Evolutionary conservation across 2,113 vertebrate species (phyloP).

Genomic region (Agelaius phoeniceus): DNA sequence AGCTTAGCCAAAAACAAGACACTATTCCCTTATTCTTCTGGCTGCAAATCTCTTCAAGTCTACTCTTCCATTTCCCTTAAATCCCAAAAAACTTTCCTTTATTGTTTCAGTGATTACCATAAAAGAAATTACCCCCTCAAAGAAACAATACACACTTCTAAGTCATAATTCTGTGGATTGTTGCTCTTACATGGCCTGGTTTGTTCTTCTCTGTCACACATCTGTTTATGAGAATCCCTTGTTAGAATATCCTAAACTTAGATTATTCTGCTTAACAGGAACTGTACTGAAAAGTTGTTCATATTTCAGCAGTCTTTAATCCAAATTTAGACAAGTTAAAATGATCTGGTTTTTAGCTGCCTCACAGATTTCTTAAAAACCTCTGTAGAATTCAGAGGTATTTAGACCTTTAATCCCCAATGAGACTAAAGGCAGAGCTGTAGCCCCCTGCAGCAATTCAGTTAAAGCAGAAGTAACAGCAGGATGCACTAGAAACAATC

Average conservation of each 20-base stretch:
- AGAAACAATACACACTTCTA: not conserved
- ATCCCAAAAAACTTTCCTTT: not conserved
- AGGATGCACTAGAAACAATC: not conserved
- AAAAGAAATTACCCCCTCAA: not conserved
- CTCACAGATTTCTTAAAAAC: not conserved
- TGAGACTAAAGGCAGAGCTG: not conserved
- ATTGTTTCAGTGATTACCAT: not conserved
- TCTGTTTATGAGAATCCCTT: not conserved
- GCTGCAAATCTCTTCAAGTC: not conserved
- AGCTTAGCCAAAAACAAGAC: not conserved
- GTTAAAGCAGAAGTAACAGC: not conserved
- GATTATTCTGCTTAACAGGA: not conserved
- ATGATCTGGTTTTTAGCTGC: not conserved
- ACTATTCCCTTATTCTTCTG: not conserved
- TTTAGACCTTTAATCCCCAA: not conserved
- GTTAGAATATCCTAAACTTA: not conserved
- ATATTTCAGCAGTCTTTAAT: not conserved
- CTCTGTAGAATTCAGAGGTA: not conserved
- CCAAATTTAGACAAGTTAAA: not conserved
- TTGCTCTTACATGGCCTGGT: not conserved
- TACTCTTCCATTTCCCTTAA: not conserved
- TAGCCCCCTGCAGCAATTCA: not conserved
- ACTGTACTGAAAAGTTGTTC: not conserved
- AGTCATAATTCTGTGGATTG: not conserved
- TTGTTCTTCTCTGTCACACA: not conserved